Evolutionary conservation across 2,797 vertebrate species (phyloP).

Genomic region (Oceanodroma leucorhoa): DNA sequence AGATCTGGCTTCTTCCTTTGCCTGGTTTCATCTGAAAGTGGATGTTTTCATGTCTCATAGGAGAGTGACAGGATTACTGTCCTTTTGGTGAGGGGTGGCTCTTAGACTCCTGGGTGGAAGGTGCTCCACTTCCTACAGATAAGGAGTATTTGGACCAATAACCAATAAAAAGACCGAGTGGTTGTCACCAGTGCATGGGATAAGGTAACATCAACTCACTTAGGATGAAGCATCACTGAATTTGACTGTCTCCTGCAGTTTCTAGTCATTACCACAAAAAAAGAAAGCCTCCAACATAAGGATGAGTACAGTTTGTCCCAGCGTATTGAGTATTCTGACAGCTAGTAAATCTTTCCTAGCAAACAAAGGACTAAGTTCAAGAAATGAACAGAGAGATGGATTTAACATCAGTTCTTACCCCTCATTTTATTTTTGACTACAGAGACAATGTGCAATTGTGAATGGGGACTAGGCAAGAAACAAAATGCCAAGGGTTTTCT

Average conservation of each 20-base stretch:
- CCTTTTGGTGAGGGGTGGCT: neutral
- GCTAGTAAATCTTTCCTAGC: neutral
- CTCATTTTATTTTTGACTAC: neutral
- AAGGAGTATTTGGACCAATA: neutral
- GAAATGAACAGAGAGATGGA: accelerated
- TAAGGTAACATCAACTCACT: neutral
- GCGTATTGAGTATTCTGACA: neutral
- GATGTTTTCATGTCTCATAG: neutral
- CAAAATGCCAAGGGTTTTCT: neutral
- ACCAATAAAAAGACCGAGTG: neutral
- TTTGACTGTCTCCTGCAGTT: neutral
- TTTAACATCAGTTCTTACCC: neutral
- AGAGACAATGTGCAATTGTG: neutral
- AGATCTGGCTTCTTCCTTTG: neutral
- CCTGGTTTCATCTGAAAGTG: neutral
- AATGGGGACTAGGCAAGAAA: neutral
- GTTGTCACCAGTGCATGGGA: neutral
- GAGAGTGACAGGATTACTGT: neutral
- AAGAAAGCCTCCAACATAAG: neutral
- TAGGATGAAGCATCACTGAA: neutral
- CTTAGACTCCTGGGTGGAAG: neutral
- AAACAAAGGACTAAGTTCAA: neutral
- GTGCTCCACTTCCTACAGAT: neutral
- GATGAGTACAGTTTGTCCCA: neutral
- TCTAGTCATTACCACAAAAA: neutral